Conservation (phyloP, 2,888 invertebrate species). For the Matsumyia berberina region DNA sequence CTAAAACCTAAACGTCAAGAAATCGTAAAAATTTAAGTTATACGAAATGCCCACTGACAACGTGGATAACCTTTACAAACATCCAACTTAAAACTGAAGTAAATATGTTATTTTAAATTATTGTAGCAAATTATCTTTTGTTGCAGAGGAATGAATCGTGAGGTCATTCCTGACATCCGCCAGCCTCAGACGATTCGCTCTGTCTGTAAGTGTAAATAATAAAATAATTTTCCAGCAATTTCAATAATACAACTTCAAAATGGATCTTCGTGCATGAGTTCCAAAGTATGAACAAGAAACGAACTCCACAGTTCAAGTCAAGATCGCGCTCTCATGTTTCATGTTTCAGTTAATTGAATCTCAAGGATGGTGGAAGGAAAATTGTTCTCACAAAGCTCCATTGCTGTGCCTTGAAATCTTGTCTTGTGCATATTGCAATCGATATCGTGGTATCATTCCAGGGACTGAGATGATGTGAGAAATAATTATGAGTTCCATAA, state of each 20-base stretch:
- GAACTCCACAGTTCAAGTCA: background rate
- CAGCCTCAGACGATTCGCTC: conserved; percentile 29
- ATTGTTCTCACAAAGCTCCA: conserved; percentile 1
- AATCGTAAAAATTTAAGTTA: too few relatives aligned
- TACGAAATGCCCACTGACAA: background rate
- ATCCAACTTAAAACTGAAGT: background rate
- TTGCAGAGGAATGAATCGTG: conserved; percentile 45
- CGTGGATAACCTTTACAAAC: background rate
- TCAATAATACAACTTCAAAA: conserved; percentile 50
- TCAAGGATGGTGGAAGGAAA: conserved; percentile 24
- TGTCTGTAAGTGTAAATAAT: conserved; percentile 31
- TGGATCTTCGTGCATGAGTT: conserved; percentile 45
- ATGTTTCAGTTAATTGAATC: conserved; percentile 56
- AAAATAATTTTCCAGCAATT: conserved; percentile 67
- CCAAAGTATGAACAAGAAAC: background rate
- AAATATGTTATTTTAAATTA: conserved; percentile 10
- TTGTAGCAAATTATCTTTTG: conserved; percentile 35
- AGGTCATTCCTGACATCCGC: conserved; percentile 37
- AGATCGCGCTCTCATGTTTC: conserved; percentile 28
- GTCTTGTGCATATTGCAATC: background rate
- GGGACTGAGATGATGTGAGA: conserved; percentile 22
- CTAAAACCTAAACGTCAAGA: too few relatives aligned
- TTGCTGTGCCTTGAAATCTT: background rate
- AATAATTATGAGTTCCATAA: background rate
- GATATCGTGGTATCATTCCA: conserved; percentile 19